Evolutionary conservation across 2,888 invertebrate genomes (phyloP), one percentile per base, ranked within the genome.

Genomic region (Cosmorhoe ocellata): DNA sequence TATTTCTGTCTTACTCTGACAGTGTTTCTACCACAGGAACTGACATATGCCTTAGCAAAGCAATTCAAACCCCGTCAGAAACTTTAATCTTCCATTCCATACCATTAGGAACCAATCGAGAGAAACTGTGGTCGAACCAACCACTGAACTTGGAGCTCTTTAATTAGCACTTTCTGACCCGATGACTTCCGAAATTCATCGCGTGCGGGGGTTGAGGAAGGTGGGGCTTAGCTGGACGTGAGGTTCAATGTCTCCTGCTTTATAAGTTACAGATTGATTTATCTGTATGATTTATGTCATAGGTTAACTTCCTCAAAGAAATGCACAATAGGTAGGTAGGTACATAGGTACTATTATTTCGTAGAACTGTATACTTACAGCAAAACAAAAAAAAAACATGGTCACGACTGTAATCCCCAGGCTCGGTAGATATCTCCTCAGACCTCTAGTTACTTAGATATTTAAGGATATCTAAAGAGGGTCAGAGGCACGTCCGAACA

Each of bases 31-130:
- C n/a, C n/a, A n/a, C n/a, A n/a, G n/a, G 27, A 43, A 32, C 33
- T 24, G 38, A 32, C 22, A 33, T 58, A 56, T 46, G 58, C 49
- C 56, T 52, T 48, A 26, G 47, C 49, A 58, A 61, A 56, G 52
- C 58, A 59, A 62, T 62, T 59, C 55, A 63, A 67, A 62, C 59
- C 56, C 51, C 60, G 65, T 66, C 74, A 66, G 57, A 61, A 67
- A 73, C 63, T 76, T 76, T 80, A 80, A 79, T 79, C 79, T 79
- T 64, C 62, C 72, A 46, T 79, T 79, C 77, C 79, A 64, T 70
- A 42, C 77, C 79, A 79, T 80, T 79, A 74, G 78, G 70, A 74
- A 64, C 69, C 74, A 79, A 78, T 79, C 74, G 80, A 64, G 71
- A 77, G 78, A 71, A 48, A 71, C 76, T 73, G 74, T 63, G 70